Percentiles rank a stretch among this genome's conserved stretches.
These are phyloP conservation scores for Rhinogobius similis DNA, from an alignment of 2,113 vertebrate species.

Conservation along the genomic window DNA sequence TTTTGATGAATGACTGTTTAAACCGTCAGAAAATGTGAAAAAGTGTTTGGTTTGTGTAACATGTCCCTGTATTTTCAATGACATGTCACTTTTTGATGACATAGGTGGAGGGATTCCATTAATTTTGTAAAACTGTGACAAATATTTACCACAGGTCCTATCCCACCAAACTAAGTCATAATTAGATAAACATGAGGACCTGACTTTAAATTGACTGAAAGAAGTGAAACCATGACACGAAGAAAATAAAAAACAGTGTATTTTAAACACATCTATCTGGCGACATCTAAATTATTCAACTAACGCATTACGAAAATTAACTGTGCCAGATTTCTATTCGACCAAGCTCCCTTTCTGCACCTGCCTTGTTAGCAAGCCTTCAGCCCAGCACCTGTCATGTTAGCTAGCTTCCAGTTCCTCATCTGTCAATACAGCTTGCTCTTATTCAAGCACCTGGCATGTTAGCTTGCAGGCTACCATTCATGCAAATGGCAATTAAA, in stretches of 20 bases:
- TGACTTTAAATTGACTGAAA: neutral
- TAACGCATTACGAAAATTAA: neutral
- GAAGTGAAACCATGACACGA: neutral
- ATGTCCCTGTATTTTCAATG: too few relatives aligned
- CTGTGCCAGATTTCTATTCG: neutral
- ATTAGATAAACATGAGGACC: too few relatives aligned
- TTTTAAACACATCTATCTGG: neutral
- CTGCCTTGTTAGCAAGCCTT: neutral
- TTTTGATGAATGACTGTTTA: too few relatives aligned
- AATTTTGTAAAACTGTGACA: too few relatives aligned
- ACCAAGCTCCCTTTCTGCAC: neutral
- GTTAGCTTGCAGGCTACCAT: neutral
- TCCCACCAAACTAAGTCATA: too few relatives aligned
- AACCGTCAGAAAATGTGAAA: too few relatives aligned
- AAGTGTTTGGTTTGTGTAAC: too few relatives aligned
- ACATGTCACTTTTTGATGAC: too few relatives aligned
- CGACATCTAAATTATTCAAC: neutral
- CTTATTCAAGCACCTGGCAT: neutral
- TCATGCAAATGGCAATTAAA: neutral
- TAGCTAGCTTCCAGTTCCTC: neutral
- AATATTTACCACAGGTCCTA: too few relatives aligned
- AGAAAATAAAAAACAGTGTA: neutral
- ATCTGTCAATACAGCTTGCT: neutral
- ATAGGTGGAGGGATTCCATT: too few relatives aligned
- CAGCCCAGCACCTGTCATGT: neutral